Evolutionary conservation across 92 coral and sea anemone species (phyloP).

Genomic region (Montipora capitata): DNA sequence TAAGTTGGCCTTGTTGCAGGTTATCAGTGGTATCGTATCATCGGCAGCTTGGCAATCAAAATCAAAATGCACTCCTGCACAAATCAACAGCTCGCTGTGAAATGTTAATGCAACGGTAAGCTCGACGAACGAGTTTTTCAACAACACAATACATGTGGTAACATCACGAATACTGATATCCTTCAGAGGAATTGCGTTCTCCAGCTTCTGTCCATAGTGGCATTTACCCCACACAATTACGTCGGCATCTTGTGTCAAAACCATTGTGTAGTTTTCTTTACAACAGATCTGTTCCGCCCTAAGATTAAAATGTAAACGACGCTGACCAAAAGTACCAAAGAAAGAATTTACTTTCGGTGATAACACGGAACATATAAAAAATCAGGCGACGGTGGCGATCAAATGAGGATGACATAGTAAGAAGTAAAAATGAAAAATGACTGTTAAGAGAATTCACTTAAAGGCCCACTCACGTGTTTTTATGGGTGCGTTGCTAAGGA

Average conservation of each 20-base stretch:
- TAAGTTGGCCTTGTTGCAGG: slow-evolving; percentile 43
- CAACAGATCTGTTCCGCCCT: slow-evolving; percentile 73
- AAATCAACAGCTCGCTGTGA: slow-evolving; percentile 52
- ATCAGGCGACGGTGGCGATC: too few species aligned
- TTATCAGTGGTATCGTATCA: not conserved
- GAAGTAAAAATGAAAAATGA: too few species aligned
- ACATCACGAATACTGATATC: slow-evolving; percentile 58
- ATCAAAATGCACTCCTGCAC: slow-evolving; percentile 60
- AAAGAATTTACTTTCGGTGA: too few species aligned
- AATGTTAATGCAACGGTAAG: slow-evolving; percentile 65
- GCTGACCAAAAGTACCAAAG: too few species aligned
- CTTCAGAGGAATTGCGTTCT: slow-evolving; percentile 65
- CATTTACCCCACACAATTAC: slow-evolving; percentile 79
- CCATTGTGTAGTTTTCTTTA: slow-evolving; percentile 79
- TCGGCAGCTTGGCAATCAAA: slow-evolving; percentile 32
- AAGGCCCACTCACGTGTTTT: too few species aligned
- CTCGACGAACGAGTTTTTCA: slow-evolving; percentile 46
- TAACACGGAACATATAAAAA: not conserved
- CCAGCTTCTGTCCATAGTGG: slow-evolving; percentile 61
- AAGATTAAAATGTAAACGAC: not conserved
- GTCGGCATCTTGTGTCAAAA: slow-evolving; percentile 60
- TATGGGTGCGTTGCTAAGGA: too few species aligned
- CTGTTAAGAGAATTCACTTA: too few species aligned
- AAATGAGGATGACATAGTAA: too few species aligned
- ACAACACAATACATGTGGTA: slow-evolving; percentile 57